A percentile compares a stretch with the other conserved stretches of the same genome.
These are phyloP conservation scores for Parapsyche elsis DNA, from an alignment of 1,140 invertebrate species.

Conservation along the genomic window DNA sequence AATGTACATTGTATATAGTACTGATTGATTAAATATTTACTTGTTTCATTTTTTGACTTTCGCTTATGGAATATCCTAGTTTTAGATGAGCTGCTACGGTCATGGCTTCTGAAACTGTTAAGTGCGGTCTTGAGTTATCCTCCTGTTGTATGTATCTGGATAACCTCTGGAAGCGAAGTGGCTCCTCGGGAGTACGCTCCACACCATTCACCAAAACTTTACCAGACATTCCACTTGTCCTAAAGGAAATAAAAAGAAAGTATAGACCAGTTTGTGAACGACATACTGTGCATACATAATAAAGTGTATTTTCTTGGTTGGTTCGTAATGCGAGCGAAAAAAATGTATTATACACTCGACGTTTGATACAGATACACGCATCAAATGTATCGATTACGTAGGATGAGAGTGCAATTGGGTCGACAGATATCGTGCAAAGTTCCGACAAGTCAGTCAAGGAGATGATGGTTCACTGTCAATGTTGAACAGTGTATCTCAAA, in stretches of 20 bases:
- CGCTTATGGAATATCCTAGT: constrained; percentile 71
- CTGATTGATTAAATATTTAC: constrained; percentile 23
- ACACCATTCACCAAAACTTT: constrained; percentile 66
- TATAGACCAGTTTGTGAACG: neutral
- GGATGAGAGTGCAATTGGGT: no score
- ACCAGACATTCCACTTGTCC: constrained; percentile 68
- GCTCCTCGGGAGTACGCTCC: constrained; percentile 60
- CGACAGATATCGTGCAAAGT: neutral
- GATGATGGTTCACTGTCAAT: neutral
- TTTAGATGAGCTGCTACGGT: constrained; percentile 85
- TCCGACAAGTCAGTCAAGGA: neutral
- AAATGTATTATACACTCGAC: no score
- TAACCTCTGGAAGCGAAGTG: constrained; percentile 61
- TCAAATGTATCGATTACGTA: no score
- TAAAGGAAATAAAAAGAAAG: constrained; percentile 56
- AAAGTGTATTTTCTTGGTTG: no score
- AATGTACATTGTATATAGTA: no score
- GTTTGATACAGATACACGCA: no score
- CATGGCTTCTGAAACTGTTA: constrained; percentile 88
- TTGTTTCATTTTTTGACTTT: constrained; percentile 51
- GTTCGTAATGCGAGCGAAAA: no score
- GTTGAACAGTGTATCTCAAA: neutral
- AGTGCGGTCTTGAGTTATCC: constrained; percentile 81
- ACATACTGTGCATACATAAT: no score
- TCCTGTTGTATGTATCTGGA: constrained; percentile 92